A percentile compares a stretch with the other conserved stretches of the same genome.
phyloP scores from a whole-genome alignment of 2,888 invertebrate species.

The Aricia artaxerxes region DNA sequence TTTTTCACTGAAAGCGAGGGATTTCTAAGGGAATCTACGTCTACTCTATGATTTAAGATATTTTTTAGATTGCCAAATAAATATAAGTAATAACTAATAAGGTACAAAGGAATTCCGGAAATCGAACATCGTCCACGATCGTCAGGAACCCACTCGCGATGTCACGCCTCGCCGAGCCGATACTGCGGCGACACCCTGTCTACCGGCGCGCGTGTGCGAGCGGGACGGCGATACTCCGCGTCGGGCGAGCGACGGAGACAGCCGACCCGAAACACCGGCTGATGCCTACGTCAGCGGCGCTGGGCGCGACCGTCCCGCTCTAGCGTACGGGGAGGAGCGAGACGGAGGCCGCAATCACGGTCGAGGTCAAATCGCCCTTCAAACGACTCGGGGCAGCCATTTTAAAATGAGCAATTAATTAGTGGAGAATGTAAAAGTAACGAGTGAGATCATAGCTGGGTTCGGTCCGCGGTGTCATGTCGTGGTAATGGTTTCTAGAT shows the following conservation, averaged over 20 bases:
- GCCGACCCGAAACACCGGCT: conserved; percentile 18
- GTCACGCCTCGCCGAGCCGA: conserved; percentile 41
- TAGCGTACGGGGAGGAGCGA: conserved; percentile 12
- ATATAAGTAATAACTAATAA: not conserved
- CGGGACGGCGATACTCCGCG: conserved; percentile 34
- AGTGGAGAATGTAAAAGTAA: conserved; percentile 35
- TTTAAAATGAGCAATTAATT: conserved; percentile 40
- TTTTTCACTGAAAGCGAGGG: not conserved
- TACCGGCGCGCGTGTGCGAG: conserved; percentile 44
- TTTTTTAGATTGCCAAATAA: not conserved
- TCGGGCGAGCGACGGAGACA: conserved; percentile 32
- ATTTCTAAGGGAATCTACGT: not conserved
- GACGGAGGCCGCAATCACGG: conserved; percentile 32
- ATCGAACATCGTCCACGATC: not conserved
- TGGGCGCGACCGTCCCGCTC: conserved; percentile 25
- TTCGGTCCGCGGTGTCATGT: not conserved
- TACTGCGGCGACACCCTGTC: conserved; percentile 52
- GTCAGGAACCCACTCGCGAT: conserved; percentile 1
- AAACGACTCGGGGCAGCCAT: conserved; percentile 38
- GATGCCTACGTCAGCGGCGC: conserved; percentile 1
- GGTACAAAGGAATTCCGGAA: not conserved
- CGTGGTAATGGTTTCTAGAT: not conserved
- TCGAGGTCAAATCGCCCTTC: conserved; percentile 42
- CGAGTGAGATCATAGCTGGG: conserved; percentile 27
- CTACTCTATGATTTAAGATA: not conserved